Base-by-base conservation (phyloP, 2,797 vertebrate genomes). In the Coregonus suidteri region DNA sequence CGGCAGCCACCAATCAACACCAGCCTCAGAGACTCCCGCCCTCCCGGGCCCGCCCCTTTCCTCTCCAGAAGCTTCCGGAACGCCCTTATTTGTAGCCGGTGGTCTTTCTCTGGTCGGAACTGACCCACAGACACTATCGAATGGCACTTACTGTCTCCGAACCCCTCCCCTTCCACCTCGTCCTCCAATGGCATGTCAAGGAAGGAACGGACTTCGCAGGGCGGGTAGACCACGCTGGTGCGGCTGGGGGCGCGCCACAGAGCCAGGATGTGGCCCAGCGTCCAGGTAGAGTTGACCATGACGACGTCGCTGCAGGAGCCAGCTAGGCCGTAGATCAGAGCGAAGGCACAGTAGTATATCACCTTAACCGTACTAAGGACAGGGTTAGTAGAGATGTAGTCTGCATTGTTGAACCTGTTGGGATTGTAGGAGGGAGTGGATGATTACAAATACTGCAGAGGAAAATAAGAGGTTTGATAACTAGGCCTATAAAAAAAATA, bases 271-370 rank as follows among this genome's bases (percentile, higher is more conserved):
- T 99, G 98, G 65, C 95, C 93, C 1, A 97, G 90, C 0, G 98
- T 99, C 98, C 98, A 99, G 65, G 95, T 96, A 83, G 98, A 99
- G 94, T 99, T 99, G 80, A 98, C 98, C 97, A 99, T 98, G 81
- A 98, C 84, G 34, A 96, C 87, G 51, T 98, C 94, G 6, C 96
- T 95, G 90, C 97, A 98, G 80, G 96, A 96, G 82, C 98, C 98
- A 3, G 96, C 97, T 85, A 97, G 86, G 11, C 98, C 97, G 0
- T 99, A 99, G 52, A 96, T 34, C 82, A 96, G 90, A 7, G 96
- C 96, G 0, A 99, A 98, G 54, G 95, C 77, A 78, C 95, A 95
- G 90, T 99, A 99, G 90, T 99, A 99, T 59, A 94, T 76, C 75
- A 98, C 91, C 88, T 99, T 99, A 20, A 96, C 84, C 75, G 93